A percentile compares a stretch with the other conserved stretches of the same genome.
Conservation (phyloP, 2,113 vertebrate species). For the Typhlomys cinereus region DNA sequence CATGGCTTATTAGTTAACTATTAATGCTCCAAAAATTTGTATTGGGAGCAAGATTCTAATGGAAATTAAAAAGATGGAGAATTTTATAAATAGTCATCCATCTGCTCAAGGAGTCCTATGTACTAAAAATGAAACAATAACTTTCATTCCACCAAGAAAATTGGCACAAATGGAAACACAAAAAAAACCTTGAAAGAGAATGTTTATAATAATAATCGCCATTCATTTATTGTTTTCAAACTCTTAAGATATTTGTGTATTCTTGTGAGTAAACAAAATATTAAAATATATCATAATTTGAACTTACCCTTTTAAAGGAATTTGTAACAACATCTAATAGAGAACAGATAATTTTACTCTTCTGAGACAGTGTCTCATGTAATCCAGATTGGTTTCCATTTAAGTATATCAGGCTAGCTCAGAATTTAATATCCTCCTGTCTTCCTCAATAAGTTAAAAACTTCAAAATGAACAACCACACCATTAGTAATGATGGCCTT, state of each 20-base stretch:
- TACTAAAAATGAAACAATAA: constrained; percentile 37
- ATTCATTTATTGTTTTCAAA: neutral
- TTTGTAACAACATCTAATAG: neutral
- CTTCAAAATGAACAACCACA: neutral
- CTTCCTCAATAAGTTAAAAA: neutral
- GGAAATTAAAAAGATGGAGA: neutral
- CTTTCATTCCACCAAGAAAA: constrained; percentile 10
- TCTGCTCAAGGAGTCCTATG: neutral
- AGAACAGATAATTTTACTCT: neutral
- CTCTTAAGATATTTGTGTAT: neutral
- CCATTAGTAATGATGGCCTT: neutral
- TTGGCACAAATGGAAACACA: constrained; percentile 4
- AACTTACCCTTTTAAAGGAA: neutral
- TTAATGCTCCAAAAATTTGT: neutral
- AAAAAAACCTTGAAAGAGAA: neutral
- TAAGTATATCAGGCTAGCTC: neutral
- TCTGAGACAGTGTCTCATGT: neutral
- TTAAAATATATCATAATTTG: neutral
- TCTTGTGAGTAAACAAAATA: neutral
- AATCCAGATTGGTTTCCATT: neutral
- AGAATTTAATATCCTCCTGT: neutral
- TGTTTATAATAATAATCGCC: neutral
- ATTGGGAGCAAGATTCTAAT: neutral
- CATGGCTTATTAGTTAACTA: neutral
- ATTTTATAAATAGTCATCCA: constrained; percentile 23